phyloP scores from a whole-genome alignment of 2,113 vertebrate species.

The Pleuronectes platessa region DNA sequence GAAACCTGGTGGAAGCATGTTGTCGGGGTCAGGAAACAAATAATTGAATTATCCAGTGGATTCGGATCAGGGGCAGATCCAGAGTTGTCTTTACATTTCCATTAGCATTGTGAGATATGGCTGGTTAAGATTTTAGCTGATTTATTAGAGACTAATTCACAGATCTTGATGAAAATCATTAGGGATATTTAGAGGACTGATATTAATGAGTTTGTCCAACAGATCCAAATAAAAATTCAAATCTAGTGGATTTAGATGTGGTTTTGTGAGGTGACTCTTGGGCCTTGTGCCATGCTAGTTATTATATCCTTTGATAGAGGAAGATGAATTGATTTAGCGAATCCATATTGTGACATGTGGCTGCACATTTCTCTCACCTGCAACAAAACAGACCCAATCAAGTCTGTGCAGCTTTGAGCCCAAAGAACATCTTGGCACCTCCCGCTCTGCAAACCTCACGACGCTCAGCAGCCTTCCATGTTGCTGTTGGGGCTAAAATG shows the following conservation, averaged over 20 bases:
- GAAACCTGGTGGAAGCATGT: too few relatives aligned
- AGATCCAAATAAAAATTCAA: too few relatives aligned
- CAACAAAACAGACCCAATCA: constrained; percentile 46
- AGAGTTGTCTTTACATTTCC: too few relatives aligned
- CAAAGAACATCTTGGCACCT: constrained; percentile 50
- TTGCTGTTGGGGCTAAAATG: constrained; percentile 59
- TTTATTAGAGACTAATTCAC: too few relatives aligned
- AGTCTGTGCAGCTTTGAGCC: constrained; percentile 56
- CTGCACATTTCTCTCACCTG: constrained; percentile 26
- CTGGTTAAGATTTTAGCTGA: too few relatives aligned
- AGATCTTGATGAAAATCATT: too few relatives aligned
- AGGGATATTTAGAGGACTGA: too few relatives aligned
- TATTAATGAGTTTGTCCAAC: too few relatives aligned
- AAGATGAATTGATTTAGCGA: constrained; percentile 19
- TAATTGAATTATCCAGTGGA: background rate
- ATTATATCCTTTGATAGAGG: background rate
- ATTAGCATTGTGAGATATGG: background rate
- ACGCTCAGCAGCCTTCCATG: constrained; percentile 40
- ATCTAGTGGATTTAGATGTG: too few relatives aligned
- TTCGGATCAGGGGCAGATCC: background rate
- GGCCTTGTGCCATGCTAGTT: too few relatives aligned
- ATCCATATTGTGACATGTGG: background rate
- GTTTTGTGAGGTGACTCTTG: too few relatives aligned
- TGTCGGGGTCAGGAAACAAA: background rate
- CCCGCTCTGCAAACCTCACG: constrained; percentile 22